Conservation (phyloP, 2,113 vertebrate species). For the Anas platyrhynchos region DNA sequence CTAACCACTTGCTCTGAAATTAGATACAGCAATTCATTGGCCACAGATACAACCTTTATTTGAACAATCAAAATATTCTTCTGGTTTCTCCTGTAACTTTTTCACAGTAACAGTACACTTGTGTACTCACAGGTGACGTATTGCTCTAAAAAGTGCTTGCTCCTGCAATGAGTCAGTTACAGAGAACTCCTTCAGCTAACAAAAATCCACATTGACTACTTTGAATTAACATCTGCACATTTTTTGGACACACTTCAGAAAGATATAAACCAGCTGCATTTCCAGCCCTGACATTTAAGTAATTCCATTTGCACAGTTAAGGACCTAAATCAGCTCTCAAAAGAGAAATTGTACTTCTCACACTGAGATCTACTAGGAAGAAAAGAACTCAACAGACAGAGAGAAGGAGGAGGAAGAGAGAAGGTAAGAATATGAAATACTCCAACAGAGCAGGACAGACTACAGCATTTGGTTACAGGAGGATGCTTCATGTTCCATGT, state of each 20-base stretch:
- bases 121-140: background rate
- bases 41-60: background rate
- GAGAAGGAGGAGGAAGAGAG: background rate
- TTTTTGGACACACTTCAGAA: background rate
- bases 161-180: background rate
- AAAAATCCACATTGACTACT: background rate
- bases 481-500: background rate
- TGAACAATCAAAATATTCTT: background rate
- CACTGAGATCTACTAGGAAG: background rate
- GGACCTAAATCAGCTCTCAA: background rate
- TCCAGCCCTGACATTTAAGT: background rate
- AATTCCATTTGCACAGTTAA: background rate
- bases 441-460: fast-evolving
- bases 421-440: background rate
- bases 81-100: background rate
- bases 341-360: background rate
- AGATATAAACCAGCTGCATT: background rate
- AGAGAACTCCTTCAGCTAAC: background rate
- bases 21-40: background rate
- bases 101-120: background rate
- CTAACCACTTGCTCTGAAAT: background rate
- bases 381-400: background rate
- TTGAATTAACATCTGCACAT: background rate
- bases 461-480: background rate
- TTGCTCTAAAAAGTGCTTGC: background rate